Evolutionary conservation across 1,140 invertebrate genomes (phyloP), one percentile per base, ranked within the genome.

Genomic region (Caerostris darwini): DNA sequence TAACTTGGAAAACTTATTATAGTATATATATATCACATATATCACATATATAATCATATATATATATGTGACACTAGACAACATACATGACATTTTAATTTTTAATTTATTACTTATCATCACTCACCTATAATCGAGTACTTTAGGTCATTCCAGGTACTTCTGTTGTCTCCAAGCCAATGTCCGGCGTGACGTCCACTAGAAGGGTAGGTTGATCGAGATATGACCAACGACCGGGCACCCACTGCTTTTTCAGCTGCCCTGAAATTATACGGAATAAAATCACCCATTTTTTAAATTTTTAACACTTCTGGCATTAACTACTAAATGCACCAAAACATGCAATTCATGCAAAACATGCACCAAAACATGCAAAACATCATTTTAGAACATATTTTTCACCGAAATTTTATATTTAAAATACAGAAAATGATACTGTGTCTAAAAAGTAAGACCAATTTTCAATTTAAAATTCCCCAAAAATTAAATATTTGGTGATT

Each of bases 101-200:
- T 34, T 34, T 34, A 34, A 34, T 34, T 34, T 34, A 34, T 34
- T 34, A 34, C 34, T 1, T 34, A 3, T 71, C 8, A 71, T 8
- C 50, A 67, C 58, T 93, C n/a, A 93, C 94, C 94, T 17, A 95
- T 94, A 95, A 97, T 96, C 4, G 96, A 96, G 54, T 95, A 94
- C 56, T 95, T 94, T 64, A 97, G 91, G 94, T 97, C 96, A 5
- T 94, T 83, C 96, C 96, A 97, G 7, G 94, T 91, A 8, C 96
- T 96, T 8, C 91, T 95, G 95, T 97, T 97, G 95, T 97, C 96
- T 14, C 96, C 96, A 0, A 96, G 95, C 97, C 97, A 97, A 94
- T 97, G 97, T 83, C 96, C 96, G 82, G 95, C 96, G 95, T 96
- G 97, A 64, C 96, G 95, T 59, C 97, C 97, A 85, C 95, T 95